Conservation (phyloP, 2,888 invertebrate species). For the Tetragonula carbonaria region DNA sequence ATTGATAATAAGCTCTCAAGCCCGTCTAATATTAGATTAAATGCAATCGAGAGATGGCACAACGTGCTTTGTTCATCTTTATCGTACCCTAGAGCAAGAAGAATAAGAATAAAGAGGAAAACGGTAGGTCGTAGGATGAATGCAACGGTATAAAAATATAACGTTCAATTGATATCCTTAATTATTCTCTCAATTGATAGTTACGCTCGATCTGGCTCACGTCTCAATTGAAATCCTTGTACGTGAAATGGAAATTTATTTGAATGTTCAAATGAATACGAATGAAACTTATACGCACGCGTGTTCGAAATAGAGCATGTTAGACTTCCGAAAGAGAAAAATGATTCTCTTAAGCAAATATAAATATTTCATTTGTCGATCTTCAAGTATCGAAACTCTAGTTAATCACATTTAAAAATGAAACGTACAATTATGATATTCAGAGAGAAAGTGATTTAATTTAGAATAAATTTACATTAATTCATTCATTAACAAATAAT, state of each 20-base stretch:
- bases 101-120: background rate
- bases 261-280: background rate
- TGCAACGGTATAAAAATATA: background rate
- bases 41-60: constrained; percentile 54
- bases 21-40: constrained; percentile 66
- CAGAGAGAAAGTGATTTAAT: too few relatives aligned
- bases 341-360: too few relatives aligned
- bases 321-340: background rate
- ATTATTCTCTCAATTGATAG: constrained; percentile 24
- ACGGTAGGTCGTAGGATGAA: background rate
- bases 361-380: too few relatives aligned
- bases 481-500: too few relatives aligned
- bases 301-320: background rate
- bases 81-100: constrained; percentile 11
- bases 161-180: constrained; percentile 26
- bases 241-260: background rate
- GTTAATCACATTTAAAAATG: too few relatives aligned
- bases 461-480: too few relatives aligned
- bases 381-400: too few relatives aligned
- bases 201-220: background rate
- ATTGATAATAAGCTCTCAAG: constrained; percentile 67
- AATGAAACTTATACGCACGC: background rate
- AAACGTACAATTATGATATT: too few relatives aligned
- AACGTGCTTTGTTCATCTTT: constrained; percentile 35
- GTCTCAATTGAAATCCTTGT: constrained; percentile 6